Conservation (phyloP, 2,797 vertebrate genomes). For the Enteromius fasciolatus region DNA sequence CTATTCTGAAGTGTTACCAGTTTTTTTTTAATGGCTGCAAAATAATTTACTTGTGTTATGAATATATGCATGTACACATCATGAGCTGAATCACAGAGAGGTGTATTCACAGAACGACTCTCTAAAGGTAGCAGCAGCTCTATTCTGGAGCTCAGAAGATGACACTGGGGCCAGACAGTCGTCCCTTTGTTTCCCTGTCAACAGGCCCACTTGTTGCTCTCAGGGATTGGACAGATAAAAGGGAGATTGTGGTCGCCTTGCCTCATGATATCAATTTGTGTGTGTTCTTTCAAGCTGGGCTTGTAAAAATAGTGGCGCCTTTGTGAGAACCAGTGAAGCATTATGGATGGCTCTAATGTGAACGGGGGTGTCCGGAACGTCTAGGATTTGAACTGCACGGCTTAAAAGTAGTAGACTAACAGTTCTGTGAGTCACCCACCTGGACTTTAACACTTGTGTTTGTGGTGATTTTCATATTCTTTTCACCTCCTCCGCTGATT, state of each 20-base stretch:
- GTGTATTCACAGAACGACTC: not conserved
- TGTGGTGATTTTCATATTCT: not conserved
- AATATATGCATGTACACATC: not conserved
- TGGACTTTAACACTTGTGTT: not conserved
- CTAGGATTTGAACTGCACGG: not conserved
- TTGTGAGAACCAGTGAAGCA: slow-evolving; percentile 17
- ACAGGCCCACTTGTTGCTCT: slow-evolving; percentile 47
- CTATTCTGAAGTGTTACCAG: no score
- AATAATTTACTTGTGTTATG: not conserved
- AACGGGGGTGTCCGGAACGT: slow-evolving; percentile 12
- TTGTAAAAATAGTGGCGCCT: slow-evolving; percentile 36
- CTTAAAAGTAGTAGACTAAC: slow-evolving; percentile 8
- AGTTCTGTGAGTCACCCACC: not conserved
- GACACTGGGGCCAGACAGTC: slow-evolving; percentile 53
- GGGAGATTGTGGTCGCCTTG: slow-evolving; percentile 48
- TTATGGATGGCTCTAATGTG: slow-evolving; percentile 11
- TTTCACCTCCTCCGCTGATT: not conserved
- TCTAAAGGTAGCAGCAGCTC: slow-evolving; percentile 8
- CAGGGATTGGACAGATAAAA: slow-evolving; percentile 50
- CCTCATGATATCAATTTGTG: slow-evolving; percentile 56
- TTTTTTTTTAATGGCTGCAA: not conserved
- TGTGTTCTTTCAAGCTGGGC: slow-evolving; percentile 27
- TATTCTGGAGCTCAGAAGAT: slow-evolving; percentile 46
- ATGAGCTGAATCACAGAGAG: not conserved
- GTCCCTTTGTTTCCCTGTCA: slow-evolving; percentile 56